These are phyloP conservation scores for Hiodon alosoides DNA, from an alignment of 2,113 vertebrate genomes.

Conservation along the genomic window DNA sequence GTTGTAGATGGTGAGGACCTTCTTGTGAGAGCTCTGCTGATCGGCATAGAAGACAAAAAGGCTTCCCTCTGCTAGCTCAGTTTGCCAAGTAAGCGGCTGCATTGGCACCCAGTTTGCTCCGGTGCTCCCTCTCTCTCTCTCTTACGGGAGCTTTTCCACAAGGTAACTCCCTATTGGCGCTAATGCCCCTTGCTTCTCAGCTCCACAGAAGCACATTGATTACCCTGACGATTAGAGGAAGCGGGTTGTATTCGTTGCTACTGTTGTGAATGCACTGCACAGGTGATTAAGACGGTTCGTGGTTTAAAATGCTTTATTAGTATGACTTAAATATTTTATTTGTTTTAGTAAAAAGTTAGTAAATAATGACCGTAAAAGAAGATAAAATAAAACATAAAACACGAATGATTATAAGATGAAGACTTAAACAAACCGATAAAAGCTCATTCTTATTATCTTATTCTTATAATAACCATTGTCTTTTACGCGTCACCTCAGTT, in stretches of 20 bases:
- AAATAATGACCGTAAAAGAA: too few species aligned
- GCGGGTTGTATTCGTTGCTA: neutral
- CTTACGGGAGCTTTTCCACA: conserved; percentile 31
- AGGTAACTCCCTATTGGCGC: conserved; percentile 28
- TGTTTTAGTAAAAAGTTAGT: too few species aligned
- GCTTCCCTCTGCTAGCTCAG: conserved; percentile 97
- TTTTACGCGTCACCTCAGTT: too few species aligned
- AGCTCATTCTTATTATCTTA: too few species aligned
- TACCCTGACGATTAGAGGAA: conserved; percentile 27
- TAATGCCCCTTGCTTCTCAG: conserved; percentile 37
- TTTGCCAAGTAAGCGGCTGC: conserved; percentile 94
- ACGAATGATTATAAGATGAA: too few species aligned
- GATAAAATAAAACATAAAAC: too few species aligned
- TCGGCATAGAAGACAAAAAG: conserved; percentile 97
- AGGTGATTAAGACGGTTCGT: too few species aligned
- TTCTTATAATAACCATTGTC: too few species aligned
- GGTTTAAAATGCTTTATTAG: too few species aligned
- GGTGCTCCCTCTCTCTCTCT: conserved; percentile 58
- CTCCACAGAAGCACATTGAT: conserved; percentile 44
- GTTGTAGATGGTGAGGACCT: conserved; percentile 98
- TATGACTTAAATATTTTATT: too few species aligned
- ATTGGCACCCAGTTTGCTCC: conserved; percentile 88
- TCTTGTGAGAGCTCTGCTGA: conserved; percentile 96
- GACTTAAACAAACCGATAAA: too few species aligned
- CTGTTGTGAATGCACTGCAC: too few species aligned